Base-by-base conservation (phyloP, 2,797 vertebrate genomes). In the Girardinus metallicus region DNA sequence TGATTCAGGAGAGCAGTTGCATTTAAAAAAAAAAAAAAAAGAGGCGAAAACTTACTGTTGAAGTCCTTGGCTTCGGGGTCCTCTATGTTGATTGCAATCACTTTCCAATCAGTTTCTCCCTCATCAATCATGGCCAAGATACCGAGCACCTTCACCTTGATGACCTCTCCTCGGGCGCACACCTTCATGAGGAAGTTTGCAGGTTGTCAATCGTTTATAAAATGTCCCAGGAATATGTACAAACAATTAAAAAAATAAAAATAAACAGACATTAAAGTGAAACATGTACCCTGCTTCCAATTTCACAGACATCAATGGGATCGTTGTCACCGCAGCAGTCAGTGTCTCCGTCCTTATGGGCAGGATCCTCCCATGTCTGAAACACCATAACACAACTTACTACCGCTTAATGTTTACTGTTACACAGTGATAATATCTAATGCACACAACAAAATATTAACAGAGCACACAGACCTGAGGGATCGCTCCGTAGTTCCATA, bases 401-500 rank as follows among this genome's bases (percentile, higher is more conserved):
- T 60, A 13, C 8, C 5, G 29, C 15, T 9, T 1, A 47, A 70
- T 2, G 41, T 34, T 23, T 26, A 41, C 12, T 55, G n/a, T 9
- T 75, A 51, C 2, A 23, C 2, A 53, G 41, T 36, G 10, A 76
- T 44, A 46, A 83, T 49, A 55, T 74, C 1, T 41, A 41, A 34
- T 21, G 5, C 13, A 46, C 15, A 26, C 55, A 4, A 64, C 26
- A 76, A 21, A 39, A 4, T 4, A 1, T 34, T 43, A 6, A 31
- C 26, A 21, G 1, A 23, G 39, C 6, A 31, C 1, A 80, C 86
- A 78, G 87, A 99, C 99, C 97, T 99, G 98, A 80, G 99, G 98
- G 88, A 99, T 97, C 68, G 99, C 98, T 64, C 98, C 99, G 0
- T 99, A 99, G 94, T 99, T 99, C 99, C 99, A 99, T 86, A 99